phyloP scores from a whole-genome alignment of 2,888 invertebrate species.

The Phalera bucephala region DNA sequence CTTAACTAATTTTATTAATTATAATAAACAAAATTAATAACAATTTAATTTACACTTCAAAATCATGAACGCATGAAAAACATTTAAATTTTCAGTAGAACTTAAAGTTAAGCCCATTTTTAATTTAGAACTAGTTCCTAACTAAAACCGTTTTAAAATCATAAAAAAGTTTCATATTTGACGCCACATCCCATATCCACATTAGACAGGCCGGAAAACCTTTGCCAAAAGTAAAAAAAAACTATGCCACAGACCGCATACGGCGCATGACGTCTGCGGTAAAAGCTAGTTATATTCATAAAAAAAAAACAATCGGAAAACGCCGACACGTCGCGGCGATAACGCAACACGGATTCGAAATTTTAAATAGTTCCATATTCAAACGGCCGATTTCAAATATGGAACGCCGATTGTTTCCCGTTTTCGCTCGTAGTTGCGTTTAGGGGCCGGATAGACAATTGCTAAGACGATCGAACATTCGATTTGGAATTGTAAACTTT shows the following conservation, averaged over 20 bases:
- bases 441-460: neutral
- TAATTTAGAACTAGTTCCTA: no score
- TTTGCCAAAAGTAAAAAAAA: neutral
- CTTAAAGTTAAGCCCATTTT: no score
- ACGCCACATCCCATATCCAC: no score
- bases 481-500: no score
- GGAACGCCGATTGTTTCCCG: conserved; percentile 79
- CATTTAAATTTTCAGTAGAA: no score
- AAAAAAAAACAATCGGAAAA: conserved; percentile 74
- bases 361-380: conserved; percentile 82
- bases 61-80: no score
- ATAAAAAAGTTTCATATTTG: no score
- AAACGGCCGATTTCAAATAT: conserved; percentile 76
- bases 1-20: no score
- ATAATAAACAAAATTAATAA: no score
- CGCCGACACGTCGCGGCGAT: conserved; percentile 76
- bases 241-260: neutral
- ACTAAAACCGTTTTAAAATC: no score
- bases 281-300: conserved; percentile 5
- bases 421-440: conserved; percentile 71
- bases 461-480: no score
- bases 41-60: no score
- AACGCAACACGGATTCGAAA: conserved; percentile 81
- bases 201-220: neutral
- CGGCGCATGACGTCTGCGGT: neutral